These are phyloP conservation scores for Nemurella pictetii DNA, from an alignment of 2,888 invertebrate genomes.

Conservation along the genomic window DNA sequence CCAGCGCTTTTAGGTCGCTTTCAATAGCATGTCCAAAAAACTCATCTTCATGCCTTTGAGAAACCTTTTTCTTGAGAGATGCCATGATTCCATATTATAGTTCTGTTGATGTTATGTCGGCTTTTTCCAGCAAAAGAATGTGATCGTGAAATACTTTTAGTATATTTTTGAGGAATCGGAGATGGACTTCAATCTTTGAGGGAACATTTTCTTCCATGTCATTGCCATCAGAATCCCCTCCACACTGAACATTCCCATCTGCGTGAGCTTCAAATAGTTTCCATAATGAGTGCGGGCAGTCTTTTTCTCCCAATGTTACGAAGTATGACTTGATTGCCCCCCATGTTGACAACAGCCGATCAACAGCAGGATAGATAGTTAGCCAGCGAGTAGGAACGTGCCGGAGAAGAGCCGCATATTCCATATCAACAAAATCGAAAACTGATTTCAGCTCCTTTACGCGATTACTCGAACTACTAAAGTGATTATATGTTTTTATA, in stretches of 20 bases:
- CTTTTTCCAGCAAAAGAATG: slow-evolving; percentile 1
- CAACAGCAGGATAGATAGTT: slow-evolving; percentile 12
- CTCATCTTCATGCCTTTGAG: slow-evolving; percentile 10
- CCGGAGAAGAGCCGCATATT: slow-evolving; percentile 4
- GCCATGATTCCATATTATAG: slow-evolving; percentile 5
- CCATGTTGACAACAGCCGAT: slow-evolving; percentile 9
- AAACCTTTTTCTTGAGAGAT: background rate
- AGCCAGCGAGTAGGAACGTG: slow-evolving; percentile 6
- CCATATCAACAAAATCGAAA: slow-evolving; percentile 14
- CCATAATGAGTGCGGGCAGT: slow-evolving; percentile 1
- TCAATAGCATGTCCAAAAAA: slow-evolving; percentile 6
- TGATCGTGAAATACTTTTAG: slow-evolving; percentile 6
- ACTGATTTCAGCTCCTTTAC: slow-evolving; percentile 3
- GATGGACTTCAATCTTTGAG: slow-evolving; percentile 11
- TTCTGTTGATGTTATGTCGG: background rate
- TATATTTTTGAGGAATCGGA: slow-evolving; percentile 14
- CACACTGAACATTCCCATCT: slow-evolving; percentile 2
- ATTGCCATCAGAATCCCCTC: slow-evolving; percentile 8
- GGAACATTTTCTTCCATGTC: background rate
- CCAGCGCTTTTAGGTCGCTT: background rate
- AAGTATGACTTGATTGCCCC: slow-evolving; percentile 4
- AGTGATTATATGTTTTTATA: slow-evolving; percentile 3
- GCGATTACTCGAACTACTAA: slow-evolving; percentile 2
- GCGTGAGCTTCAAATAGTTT: slow-evolving; percentile 8
- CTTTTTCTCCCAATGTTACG: slow-evolving; percentile 9